Evolutionary conservation across 2,888 invertebrate species (phyloP), one percentile per base, ranked within the genome.

Genomic region (Charanyca ferruginea): DNA sequence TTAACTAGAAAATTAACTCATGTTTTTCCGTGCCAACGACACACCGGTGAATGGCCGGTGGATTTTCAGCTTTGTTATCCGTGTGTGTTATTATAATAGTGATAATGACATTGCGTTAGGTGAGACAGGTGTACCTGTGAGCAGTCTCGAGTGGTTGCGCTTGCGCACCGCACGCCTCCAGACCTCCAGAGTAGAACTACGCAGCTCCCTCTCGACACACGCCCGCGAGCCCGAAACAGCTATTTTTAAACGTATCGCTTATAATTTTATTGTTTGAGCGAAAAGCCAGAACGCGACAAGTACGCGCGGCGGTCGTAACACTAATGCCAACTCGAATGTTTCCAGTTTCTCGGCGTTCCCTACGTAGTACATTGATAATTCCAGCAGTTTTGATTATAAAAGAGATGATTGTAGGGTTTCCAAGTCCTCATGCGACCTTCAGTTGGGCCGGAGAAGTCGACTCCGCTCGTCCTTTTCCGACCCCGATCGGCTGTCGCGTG

Each of bases 221-320:
- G 84, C 77, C 80, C 84, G 85, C 86, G 81, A 87, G 87, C 89
- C 83, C 86, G 81, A 84, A 85, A 85, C 85, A 73, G 87, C 91
- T 94, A 94, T 94, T 94, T 94, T 91, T 93, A 94, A 92, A 89
- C 88, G 84, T 81, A 88, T 87, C 90, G 93, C 91, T 92, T 94
- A 95, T 94, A 94, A 95, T 94, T 94, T 95, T 94, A 95, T 95
- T 95, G 94, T 95, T 95, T 93, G 87, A 90, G 89, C 92, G 89
- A 93, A 93, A 94, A 90, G 89, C 87, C 85, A 85, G 87, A 89
- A 91, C 83, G 90, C 94, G 95, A 94, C 95, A 93, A 93, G 93
- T 90, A 89, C 89, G 89, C 91, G 86, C 93, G 93, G 87, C 91
- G 91, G 89, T 85, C 89, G 89, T 87, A 84, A 81, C 88, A 90